Conservation (phyloP, 2,113 vertebrate species). For the Xiphophorus maculatus region DNA sequence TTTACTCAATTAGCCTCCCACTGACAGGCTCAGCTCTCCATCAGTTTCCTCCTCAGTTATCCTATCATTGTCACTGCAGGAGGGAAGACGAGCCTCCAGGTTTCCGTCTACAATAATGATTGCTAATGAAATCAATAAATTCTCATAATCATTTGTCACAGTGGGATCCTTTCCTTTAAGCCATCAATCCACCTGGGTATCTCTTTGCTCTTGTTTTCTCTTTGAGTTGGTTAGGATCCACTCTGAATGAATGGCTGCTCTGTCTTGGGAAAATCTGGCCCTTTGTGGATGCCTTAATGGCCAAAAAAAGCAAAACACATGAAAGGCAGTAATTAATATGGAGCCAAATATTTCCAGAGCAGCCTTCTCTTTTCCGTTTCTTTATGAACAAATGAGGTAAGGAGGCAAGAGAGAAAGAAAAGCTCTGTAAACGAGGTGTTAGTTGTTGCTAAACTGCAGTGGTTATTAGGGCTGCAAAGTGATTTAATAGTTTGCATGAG, state of each 20-base stretch:
- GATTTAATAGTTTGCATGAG: constrained; percentile 43
- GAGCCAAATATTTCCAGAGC: constrained; percentile 66
- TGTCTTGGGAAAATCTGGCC: constrained; percentile 60
- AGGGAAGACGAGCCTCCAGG: constrained; percentile 13
- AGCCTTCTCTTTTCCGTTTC: constrained; percentile 45
- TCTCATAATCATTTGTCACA: constrained; percentile 78
- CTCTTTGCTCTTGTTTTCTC: constrained; percentile 31
- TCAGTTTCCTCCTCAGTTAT: constrained; percentile 13
- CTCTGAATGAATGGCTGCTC: constrained; percentile 48
- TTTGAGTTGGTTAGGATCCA: constrained; percentile 46
- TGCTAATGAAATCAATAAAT: constrained; percentile 81
- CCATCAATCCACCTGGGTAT: constrained; percentile 19
- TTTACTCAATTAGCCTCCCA: constrained; percentile 71
- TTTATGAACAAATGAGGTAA: constrained; percentile 10
- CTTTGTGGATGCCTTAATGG: constrained; percentile 66
- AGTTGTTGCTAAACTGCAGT: constrained; percentile 22
- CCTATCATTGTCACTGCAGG: constrained; percentile 33
- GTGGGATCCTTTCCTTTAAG: constrained; percentile 51
- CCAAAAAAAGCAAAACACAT: constrained; percentile 38
- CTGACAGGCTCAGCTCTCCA: constrained; percentile 49
- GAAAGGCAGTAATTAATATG: constrained; percentile 73
- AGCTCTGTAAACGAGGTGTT: constrained; percentile 16
- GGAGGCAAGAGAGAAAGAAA: constrained; percentile 7
- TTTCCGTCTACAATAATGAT: constrained; percentile 60
- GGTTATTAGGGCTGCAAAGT: constrained; percentile 27